Percentiles rank a stretch among this genome's conserved stretches.
These are phyloP conservation scores for Stenurella melanura DNA, from an alignment of 2,888 invertebrate genomes.

Conservation along the genomic window DNA sequence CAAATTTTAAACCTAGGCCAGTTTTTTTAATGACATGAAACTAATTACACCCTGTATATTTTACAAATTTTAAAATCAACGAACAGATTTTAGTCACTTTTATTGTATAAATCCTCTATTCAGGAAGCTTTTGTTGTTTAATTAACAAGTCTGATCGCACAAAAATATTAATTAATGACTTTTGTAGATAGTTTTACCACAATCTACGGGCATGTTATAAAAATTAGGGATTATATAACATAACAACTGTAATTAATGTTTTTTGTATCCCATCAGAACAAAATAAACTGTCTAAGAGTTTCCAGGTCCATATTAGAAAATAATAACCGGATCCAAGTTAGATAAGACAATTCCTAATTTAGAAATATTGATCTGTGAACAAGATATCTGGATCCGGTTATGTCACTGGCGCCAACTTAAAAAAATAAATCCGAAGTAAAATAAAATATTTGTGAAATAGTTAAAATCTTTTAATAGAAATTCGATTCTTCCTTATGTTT, in stretches of 20 bases:
- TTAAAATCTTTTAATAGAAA: too few relatives aligned
- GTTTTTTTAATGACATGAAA: too few relatives aligned
- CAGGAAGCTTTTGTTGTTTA: background rate
- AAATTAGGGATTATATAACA: background rate
- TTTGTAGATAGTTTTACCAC: background rate
- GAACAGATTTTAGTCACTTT: too few relatives aligned
- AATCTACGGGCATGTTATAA: background rate
- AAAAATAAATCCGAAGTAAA: background rate
- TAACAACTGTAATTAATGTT: background rate
- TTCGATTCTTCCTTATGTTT: too few relatives aligned
- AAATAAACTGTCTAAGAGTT: background rate
- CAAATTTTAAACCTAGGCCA: too few relatives aligned
- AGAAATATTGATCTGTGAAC: conserved; percentile 1
- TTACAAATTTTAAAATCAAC: too few relatives aligned
- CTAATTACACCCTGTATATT: too few relatives aligned
- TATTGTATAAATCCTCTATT: too few relatives aligned
- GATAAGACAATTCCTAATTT: background rate
- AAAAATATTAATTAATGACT: background rate
- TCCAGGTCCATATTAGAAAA: background rate
- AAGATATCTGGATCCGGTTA: conserved; percentile 1
- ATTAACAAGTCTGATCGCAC: background rate
- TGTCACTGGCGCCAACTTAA: background rate
- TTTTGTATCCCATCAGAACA: background rate
- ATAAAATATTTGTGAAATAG: too few relatives aligned
- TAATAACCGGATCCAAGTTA: background rate